Evolutionary conservation across 2,113 vertebrate species (phyloP).

Genomic region (Rutilus rutilus): DNA sequence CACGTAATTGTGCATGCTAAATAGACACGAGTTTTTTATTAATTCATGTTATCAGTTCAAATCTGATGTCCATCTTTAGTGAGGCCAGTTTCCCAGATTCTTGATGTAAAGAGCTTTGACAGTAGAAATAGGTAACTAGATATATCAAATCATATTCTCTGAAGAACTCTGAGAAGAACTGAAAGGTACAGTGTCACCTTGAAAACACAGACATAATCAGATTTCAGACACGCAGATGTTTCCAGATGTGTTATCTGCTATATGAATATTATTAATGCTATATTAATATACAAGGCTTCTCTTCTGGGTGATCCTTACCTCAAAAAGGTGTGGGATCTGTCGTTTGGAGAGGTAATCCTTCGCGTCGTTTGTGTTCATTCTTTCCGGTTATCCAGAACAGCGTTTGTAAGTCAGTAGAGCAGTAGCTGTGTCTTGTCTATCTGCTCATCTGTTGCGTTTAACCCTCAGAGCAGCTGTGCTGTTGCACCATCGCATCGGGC

Average conservation of each 20-base stretch:
- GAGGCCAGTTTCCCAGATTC: neutral
- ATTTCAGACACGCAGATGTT: neutral
- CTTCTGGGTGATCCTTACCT: conserved; percentile 58
- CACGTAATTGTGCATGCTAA: conserved; percentile 33
- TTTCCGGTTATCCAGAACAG: conserved; percentile 28
- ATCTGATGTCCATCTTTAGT: neutral
- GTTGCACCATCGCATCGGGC: neutral
- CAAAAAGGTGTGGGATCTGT: conserved; percentile 70
- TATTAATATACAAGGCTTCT: neutral
- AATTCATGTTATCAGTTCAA: neutral
- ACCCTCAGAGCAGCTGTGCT: conserved; percentile 18
- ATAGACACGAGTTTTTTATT: conserved; percentile 21
- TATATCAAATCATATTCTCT: neutral
- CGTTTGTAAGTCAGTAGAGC: conserved; percentile 13
- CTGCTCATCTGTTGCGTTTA: conserved; percentile 26
- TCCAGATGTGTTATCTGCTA: neutral
- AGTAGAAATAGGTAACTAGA: neutral
- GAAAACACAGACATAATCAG: neutral
- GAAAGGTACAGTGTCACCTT: neutral
- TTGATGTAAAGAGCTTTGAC: no score
- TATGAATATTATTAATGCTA: neutral
- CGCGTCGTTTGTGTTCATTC: conserved; percentile 66
- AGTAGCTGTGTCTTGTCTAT: conserved; percentile 2
- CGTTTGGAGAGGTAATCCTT: conserved; percentile 66
- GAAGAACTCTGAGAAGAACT: no score